Evolutionary conservation across 2,797 vertebrate genomes (phyloP), one percentile per base, ranked within the genome.

Genomic region (Hephaestus fuliginosus): DNA sequence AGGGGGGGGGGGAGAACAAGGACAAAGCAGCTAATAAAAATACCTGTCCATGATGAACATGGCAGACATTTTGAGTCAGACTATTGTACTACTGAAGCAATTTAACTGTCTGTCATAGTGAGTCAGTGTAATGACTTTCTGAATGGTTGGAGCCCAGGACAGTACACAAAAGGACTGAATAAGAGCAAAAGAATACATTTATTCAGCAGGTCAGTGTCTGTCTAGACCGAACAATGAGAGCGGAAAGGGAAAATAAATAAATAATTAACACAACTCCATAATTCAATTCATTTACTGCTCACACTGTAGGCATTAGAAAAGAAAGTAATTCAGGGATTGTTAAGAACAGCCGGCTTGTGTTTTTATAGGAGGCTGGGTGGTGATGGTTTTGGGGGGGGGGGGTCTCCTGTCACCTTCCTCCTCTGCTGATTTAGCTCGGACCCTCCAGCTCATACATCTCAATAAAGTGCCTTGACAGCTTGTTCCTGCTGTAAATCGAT

Each of bases 371-470:
- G n/a, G 28, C 25, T 30, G 33, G 39, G 8, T 25, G 28, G 10
- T n/a, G 10, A 43, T 28, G 41, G 44, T 49, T 33, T 33, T 3
- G 30, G 30, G 41, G 39, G 33, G 70, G 18, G 17, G 36, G 5
- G 57, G 25, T 53, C 28, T 64, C 65, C 80, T 70, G 68, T 84
- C 83, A 87, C 85, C 81, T 84, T 82, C 75, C 71, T 75, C 70
- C 78, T 66, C 62, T 15, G 17, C 58, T 79, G 63, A 89, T 89
- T 89, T 71, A 76, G 63, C 53, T 53, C 4, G 1, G 48, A 51
- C 10, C 73, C 69, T 74, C 74, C 75, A 67, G 78, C 86, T 91
- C 86, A 86, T 91, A 86, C 80, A 87, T 88, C 87, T 89, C 79
- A 92, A 87, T 91, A 84, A 86, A 80, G 61, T 44, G 15, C 72